These are phyloP conservation scores for Phrynocephalus vlangalii DNA, from an alignment of 2,797 vertebrate genomes.

Conservation along the genomic window DNA sequence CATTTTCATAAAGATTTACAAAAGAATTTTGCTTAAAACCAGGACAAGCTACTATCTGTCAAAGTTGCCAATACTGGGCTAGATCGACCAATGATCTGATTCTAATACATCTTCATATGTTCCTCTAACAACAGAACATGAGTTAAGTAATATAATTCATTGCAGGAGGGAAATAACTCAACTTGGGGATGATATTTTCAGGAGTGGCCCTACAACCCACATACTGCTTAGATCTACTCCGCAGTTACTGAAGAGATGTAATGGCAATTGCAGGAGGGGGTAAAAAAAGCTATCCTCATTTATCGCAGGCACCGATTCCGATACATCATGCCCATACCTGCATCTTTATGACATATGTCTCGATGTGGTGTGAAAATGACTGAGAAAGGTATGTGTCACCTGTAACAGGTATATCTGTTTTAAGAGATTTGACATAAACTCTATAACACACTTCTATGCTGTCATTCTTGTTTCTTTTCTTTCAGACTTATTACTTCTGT, in stretches of 20 bases:
- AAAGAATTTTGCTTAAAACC: too few relatives aligned
- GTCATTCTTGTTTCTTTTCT: not conserved
- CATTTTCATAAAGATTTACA: too few relatives aligned
- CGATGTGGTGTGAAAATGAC: not conserved
- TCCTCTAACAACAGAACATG: too few relatives aligned
- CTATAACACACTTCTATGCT: not conserved
- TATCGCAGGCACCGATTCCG: not conserved
- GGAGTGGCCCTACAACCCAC: not conserved
- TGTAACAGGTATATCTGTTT: not conserved
- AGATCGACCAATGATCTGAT: too few relatives aligned
- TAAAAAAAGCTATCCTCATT: not conserved
- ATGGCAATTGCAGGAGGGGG: not conserved
- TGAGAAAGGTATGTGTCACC: slow-evolving; percentile 6
- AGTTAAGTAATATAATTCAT: too few relatives aligned
- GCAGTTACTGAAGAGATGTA: not conserved
- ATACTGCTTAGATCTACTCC: not conserved
- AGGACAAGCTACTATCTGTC: too few relatives aligned
- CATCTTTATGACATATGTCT: not conserved
- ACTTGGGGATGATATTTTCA: not conserved
- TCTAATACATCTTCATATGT: too few relatives aligned
- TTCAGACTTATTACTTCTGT: not conserved
- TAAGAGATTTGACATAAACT: slow-evolving; percentile 4
- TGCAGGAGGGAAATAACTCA: not conserved
- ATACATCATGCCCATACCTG: not conserved
- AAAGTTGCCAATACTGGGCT: too few relatives aligned